phyloP scores from a whole-genome alignment of 2,888 invertebrate species.

The Parochlus steinenii region DNA sequence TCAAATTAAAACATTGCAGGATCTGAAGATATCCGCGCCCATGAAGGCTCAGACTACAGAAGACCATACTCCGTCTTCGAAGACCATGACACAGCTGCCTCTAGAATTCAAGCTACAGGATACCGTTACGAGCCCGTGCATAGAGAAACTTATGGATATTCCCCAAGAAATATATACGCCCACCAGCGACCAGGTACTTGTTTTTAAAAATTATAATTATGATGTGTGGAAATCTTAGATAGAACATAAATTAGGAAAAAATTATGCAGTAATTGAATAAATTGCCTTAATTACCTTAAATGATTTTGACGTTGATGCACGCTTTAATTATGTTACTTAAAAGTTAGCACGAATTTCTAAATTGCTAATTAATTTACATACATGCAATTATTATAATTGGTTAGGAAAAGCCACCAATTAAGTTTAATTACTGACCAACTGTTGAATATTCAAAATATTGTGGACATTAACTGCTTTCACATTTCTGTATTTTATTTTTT shows the following conservation, averaged over 20 bases:
- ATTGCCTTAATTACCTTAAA: background rate
- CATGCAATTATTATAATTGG: too few relatives aligned
- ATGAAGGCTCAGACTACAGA: conserved; percentile 62
- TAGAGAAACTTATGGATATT: conserved; percentile 79
- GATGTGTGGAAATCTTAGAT: too few relatives aligned
- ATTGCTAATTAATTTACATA: conserved; percentile 1
- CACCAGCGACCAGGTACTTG: conserved; percentile 79
- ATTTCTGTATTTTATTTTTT: too few relatives aligned
- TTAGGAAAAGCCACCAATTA: too few relatives aligned
- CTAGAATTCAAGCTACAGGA: conserved; percentile 73
- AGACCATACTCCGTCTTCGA: conserved; percentile 69
- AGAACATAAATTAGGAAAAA: background rate
- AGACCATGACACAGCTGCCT: conserved; percentile 62
- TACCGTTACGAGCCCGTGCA: conserved; percentile 84
- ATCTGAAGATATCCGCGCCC: conserved; percentile 82
- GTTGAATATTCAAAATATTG: too few relatives aligned
- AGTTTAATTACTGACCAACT: too few relatives aligned
- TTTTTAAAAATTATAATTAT: conserved; percentile 15
- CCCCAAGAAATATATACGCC: conserved; percentile 72
- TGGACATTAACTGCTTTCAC: too few relatives aligned
- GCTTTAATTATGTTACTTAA: too few relatives aligned
- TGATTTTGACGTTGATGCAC: background rate
- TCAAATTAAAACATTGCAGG: conserved; percentile 38
- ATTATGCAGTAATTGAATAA: background rate
- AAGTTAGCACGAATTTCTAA: background rate